These are phyloP conservation scores for Noturus placidus DNA, from an alignment of 2,113 vertebrate species.

Conservation along the genomic window DNA sequence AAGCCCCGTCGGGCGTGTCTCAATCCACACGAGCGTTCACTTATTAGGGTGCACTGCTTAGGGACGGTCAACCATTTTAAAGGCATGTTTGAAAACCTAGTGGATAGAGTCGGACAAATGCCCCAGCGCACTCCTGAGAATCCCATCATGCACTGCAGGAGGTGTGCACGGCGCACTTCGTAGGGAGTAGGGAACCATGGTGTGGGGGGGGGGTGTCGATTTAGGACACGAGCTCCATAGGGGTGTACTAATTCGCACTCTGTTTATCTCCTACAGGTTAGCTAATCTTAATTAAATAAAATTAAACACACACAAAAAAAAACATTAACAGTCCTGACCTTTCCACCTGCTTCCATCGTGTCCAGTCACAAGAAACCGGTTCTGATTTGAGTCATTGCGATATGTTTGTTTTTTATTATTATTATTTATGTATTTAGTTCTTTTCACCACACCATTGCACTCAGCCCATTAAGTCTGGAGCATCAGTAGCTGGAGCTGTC, in stretches of 20 bases:
- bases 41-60: neutral
- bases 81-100: neutral
- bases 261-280: neutral
- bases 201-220: too few species aligned
- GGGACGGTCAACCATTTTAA: neutral
- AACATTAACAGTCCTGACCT: neutral
- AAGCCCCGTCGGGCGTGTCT: neutral
- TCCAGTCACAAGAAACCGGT: constrained; percentile 23
- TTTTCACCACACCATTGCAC: constrained; percentile 21
- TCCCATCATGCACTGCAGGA: constrained; percentile 1
- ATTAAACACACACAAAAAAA: too few species aligned
- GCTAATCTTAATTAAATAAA: neutral
- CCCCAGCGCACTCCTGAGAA: neutral
- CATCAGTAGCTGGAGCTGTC: constrained; percentile 15
- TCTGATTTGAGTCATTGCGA: constrained; percentile 27
- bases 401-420: neutral
- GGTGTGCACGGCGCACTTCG: neutral
- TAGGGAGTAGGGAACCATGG: neutral
- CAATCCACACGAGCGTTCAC: neutral
- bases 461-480: constrained; percentile 16
- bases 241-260: neutral
- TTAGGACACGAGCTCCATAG: neutral
- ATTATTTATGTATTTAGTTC: neutral
- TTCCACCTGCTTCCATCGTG: constrained; percentile 36
- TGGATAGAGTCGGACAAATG: too few species aligned